Base-by-base conservation (phyloP, 2,888 invertebrate genomes). In the Heliconius sara region DNA sequence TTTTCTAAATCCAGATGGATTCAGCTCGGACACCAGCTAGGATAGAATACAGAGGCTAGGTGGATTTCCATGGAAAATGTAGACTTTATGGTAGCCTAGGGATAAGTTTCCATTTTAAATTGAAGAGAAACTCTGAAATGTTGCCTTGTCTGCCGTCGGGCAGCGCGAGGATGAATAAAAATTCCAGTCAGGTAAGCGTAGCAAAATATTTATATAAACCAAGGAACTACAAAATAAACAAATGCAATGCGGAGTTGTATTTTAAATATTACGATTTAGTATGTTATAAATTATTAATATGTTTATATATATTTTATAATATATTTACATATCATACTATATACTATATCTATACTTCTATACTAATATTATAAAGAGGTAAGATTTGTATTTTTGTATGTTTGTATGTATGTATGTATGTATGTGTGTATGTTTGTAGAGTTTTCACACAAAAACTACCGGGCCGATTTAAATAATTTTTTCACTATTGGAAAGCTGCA, bases 81-180 rank as follows among this genome's bases (percentile, higher is more conserved):
- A 93, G 93, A 94, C 94, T 95, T 94, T 95, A 95, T 93, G 93
- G 92, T 89, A 91, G 93, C 91, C 91, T 87, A 88, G 95, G 94
- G 94, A 95, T 95, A 93, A 92, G 94, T 95, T 95, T 94, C 92
- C 91, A 94, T 95, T 95, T 95, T 91, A 94, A 94, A 95, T 94
- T 94, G 92, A 93, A 93, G 92, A 92, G 92, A 92, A 93, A 92
- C 91, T 92, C 90, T 91, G 91, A 93, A 92, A 94, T 92, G 92
- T 92, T 93, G 89, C 91, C 91, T 91, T 92, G 92, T 93, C 90
- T 93, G 91, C 90, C 93, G 89, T 85, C 87, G 92, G 85, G 91
- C 87, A 86, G 88, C 87, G 88, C 87, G 88, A 88, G 87, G 86
- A 90, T 90, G 91, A 92, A 94, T 94, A 94, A 93, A 93, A 93